Evolutionary conservation across 2,797 vertebrate species (phyloP).

Genomic region (Amniataba percoides): DNA sequence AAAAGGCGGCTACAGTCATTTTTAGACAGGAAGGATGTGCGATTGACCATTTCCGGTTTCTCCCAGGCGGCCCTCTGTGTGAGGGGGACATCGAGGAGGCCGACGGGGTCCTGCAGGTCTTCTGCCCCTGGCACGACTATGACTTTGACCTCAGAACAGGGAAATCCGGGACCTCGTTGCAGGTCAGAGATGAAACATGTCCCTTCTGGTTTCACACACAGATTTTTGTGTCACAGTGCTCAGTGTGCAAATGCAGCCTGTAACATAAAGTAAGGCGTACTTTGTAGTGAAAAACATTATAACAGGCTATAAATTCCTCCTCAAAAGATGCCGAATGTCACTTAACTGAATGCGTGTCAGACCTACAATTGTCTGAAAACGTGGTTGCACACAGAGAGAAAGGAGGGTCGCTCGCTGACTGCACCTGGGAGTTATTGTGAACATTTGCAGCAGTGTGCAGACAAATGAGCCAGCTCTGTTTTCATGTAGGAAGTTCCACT

Average conservation of each 20-base stretch:
- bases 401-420: not conserved
- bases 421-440: constrained; percentile 4
- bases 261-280: not conserved
- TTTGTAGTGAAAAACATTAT: not conserved
- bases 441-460: not conserved
- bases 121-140: constrained; percentile 88
- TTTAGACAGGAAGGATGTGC: constrained; percentile 18
- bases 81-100: constrained; percentile 87
- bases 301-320: not conserved
- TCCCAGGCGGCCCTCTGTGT: constrained; percentile 84
- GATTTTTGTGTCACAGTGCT: not conserved
- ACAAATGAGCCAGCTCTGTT: constrained; percentile 18
- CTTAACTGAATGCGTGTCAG: not conserved
- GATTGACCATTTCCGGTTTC: constrained; percentile 36
- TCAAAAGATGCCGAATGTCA: not conserved
- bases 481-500: not conserved
- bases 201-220: not conserved
- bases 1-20: not conserved
- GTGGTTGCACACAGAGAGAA: not conserved
- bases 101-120: constrained; percentile 81
- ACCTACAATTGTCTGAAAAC: not conserved
- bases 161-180: constrained; percentile 79
- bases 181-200: constrained; percentile 68
- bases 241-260: not conserved
- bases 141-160: constrained; percentile 85